Evolutionary conservation across 2,113 vertebrate genomes (phyloP).

Genomic region (Strix uralensis): DNA sequence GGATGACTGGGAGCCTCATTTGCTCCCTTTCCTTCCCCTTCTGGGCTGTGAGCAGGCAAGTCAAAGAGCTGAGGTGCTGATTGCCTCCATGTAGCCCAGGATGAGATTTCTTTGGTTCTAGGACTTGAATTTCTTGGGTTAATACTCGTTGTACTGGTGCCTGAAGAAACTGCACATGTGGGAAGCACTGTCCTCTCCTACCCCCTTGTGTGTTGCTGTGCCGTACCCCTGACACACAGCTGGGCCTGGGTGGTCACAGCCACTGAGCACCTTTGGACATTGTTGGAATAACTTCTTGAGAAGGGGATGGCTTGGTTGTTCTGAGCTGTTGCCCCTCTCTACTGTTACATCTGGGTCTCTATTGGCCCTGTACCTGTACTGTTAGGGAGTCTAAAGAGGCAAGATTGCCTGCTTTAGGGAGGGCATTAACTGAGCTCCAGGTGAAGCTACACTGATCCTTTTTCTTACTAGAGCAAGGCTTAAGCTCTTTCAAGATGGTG

Average conservation of each 20-base stretch:
- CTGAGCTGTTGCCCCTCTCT: not conserved
- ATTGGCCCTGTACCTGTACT: not conserved
- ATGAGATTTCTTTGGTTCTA: not conserved
- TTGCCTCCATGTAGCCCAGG: not conserved
- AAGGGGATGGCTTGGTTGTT: not conserved
- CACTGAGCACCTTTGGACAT: not conserved
- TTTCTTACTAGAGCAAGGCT: not conserved
- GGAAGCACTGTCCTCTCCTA: not conserved
- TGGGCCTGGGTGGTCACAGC: not conserved
- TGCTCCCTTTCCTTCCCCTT: slow-evolving; percentile 9
- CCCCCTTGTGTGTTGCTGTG: not conserved
- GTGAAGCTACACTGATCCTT: not conserved
- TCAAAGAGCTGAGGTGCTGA: not conserved
- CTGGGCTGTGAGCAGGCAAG: not conserved
- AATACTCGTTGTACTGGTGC: not conserved
- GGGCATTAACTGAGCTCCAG: not conserved
- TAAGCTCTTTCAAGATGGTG: not conserved
- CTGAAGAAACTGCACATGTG: not conserved
- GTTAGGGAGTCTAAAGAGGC: not conserved
- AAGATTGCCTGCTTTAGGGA: not conserved
- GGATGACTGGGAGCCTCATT: not conserved
- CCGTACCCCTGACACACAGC: not conserved
- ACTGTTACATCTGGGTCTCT: not conserved
- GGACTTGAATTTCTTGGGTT: not conserved
- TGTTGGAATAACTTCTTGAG: not conserved